Evolutionary conservation across 2,797 vertebrate genomes (phyloP), one percentile per base, ranked within the genome.

Genomic region (Microctenopoma steveboyesi): DNA sequence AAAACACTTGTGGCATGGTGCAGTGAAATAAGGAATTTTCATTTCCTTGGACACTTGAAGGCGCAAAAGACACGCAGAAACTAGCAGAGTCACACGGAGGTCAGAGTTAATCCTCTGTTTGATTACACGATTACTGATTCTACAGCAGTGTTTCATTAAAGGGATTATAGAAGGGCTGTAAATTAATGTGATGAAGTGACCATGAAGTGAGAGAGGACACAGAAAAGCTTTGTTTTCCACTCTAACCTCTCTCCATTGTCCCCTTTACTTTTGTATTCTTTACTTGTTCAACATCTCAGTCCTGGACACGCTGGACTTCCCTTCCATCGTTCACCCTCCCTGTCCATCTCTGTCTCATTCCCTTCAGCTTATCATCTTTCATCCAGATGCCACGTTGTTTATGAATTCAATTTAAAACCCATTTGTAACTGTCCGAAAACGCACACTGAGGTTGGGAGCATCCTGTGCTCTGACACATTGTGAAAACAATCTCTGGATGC

Each of bases 341-440:
- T 5, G n/a, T 52, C 42, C 48, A 7, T 25, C 45, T 45, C 37
- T 8, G 1, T 40, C 39, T 58, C 64, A 42, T 13, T 57, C 48
- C 42, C 47, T 65, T 66, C 52, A 9, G 50, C 78, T 46, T 45
- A 5, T 83, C 86, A 82, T 83, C 76, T 83, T 89, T 76, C 72
- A 73, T 67, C 83, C 86, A 86, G 85, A 85, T 81, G 76, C 77
- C 81, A 81, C 56, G 67, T 64, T 86, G 89, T 82, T 86, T 81
- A 85, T 65, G 53, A 83, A 78, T 74, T 82, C 74, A 81, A 86
- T 86, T 81, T 81, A 57, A 87, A 74, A 16, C 79, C 78, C 65
- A 61, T 89, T 86, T 67, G 56, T 87, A 81, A 74, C 43, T 37
- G 81, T 60, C 40, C 69, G 74, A 69, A 68, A 75, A 77, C 61